Evolutionary conservation across 1,140 invertebrate species (phyloP).

Genomic region (Maniola jurtina): DNA sequence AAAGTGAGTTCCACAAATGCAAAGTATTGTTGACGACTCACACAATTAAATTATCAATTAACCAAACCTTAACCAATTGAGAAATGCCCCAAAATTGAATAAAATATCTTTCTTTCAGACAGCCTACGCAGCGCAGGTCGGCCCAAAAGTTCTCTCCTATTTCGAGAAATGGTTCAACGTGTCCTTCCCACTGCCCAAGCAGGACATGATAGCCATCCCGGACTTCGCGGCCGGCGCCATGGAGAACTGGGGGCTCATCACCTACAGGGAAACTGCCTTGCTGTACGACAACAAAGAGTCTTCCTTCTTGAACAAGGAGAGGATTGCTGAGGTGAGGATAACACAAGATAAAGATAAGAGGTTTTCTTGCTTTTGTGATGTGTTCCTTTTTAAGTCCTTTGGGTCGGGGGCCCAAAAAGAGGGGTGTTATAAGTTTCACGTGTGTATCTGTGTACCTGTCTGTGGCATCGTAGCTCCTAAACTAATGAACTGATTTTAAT

Average conservation of each 20-base stretch:
- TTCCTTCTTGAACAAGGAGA: constrained; percentile 80
- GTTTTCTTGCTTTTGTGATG: too few relatives aligned
- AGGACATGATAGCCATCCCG: constrained; percentile 86
- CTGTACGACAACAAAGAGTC: constrained; percentile 85
- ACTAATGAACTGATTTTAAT: too few relatives aligned
- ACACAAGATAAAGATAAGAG: too few relatives aligned
- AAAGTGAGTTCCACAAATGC: too few relatives aligned
- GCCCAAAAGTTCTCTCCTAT: constrained; percentile 85
- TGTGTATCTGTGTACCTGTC: too few relatives aligned
- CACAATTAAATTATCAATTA: too few relatives aligned
- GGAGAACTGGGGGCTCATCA: constrained; percentile 87
- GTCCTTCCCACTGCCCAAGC: constrained; percentile 76
- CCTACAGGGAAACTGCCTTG: constrained; percentile 83
- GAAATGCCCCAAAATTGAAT: background rate
- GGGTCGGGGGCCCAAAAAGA: too few relatives aligned
- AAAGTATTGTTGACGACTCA: too few relatives aligned
- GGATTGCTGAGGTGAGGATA: constrained; percentile 79
- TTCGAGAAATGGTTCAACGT: constrained; percentile 80
- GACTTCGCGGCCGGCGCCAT: constrained; percentile 89
- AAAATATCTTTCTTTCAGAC: constrained; percentile 59
- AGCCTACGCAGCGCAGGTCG: constrained; percentile 82
- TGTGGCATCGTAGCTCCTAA: too few relatives aligned
- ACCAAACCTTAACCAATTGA: too few relatives aligned
- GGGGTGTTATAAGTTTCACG: too few relatives aligned
- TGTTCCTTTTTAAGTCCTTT: too few relatives aligned